These are phyloP conservation scores for Cygnus olor DNA, from an alignment of 2,797 vertebrate genomes.

Conservation along the genomic window DNA sequence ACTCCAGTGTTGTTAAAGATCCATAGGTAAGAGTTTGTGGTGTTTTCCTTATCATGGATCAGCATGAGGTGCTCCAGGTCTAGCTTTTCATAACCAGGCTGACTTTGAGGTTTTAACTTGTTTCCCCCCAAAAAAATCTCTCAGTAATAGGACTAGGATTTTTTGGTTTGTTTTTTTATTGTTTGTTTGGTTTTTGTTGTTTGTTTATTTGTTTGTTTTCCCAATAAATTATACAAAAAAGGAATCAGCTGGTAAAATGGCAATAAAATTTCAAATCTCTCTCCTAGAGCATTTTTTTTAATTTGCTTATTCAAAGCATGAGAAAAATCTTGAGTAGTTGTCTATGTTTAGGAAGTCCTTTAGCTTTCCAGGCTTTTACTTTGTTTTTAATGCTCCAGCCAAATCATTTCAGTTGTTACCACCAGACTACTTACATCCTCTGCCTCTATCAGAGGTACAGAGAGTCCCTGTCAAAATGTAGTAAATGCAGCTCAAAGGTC, in stretches of 20 bases:
- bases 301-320: neutral
- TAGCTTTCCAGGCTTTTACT: neutral
- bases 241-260: neutral
- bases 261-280: neutral
- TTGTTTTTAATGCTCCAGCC: neutral
- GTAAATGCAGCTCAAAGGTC: neutral
- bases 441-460: neutral
- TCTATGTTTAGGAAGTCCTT: neutral
- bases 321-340: neutral
- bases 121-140: neutral
- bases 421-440: neutral
- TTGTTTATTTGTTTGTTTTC: neutral
- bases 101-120: neutral
- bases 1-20: neutral
- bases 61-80: neutral
- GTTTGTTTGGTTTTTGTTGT: neutral
- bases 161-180: neutral
- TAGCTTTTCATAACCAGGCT: neutral
- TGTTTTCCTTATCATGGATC: neutral
- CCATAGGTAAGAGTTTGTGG: rapidly evolving
- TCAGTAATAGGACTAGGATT: neutral
- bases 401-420: neutral
- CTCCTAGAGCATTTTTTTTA: neutral
- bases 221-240: neutral
- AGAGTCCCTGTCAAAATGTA: neutral